Evolutionary conservation across 2,113 vertebrate genomes (phyloP), one percentile per base, ranked within the genome.

Genomic region (Rhinichthys klamathensis): DNA sequence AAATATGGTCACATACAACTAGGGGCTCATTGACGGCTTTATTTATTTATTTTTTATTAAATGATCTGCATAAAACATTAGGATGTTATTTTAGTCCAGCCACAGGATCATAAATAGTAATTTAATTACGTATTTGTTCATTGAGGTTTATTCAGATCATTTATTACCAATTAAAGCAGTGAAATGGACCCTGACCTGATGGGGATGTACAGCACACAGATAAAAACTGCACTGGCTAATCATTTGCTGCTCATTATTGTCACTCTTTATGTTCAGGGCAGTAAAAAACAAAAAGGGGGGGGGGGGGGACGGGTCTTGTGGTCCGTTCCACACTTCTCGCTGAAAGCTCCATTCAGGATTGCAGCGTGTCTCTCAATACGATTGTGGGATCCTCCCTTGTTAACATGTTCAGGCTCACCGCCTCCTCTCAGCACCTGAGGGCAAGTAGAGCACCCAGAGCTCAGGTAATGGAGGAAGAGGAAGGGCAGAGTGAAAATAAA

Each of bases 401-500:
- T 94, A 94, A 95, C 94, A 93, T 27, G 91, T 94, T 94, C 93
- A 93, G 94, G 91, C 93, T 94, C 92, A 94, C 89, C 92, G 91
- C 85, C 91, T 93, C 91, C 92, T 93, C 92, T 93, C 91, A 93
- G 89, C 90, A 89, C 90, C 93, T 76, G 89, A 83, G 82, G 87
- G 87, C 84, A 75, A 74, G 46, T 21, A 82, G 35, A 80, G 78
- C 67, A 75, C 70, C 85, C 75, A 58, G 58, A 75, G 56, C 82
- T 30, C 87, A 84, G 85, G 83, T 85, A 77, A 87, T 80, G 67
- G 80, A 85, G 83, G 86, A 92, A 89, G 88, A 90, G 90, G 89
- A 91, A 89, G 90, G 87, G 70, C 38, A 89, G 83, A 91, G 87
- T 88, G 87, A 92, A 94, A 95, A 94, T 91, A 95, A 94, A 95